phyloP scores from a whole-genome alignment of 2,113 vertebrate genomes.

The human region GRCh38 chr1:147784501-147785000 shows the following conservation, averaged over 20 bases:
- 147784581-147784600: background rate
- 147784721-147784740: background rate
- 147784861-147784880: background rate
- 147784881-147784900: background rate
- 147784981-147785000: background rate
- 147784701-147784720: background rate
- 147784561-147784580: background rate
- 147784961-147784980: background rate
- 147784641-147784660: background rate
- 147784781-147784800: background rate
- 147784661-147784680: background rate
- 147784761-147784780: background rate
- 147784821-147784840: background rate
- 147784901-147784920: background rate
- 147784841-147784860: background rate
- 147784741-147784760: background rate
- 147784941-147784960: background rate
- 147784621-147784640: background rate
- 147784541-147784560: background rate
- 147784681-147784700: background rate
- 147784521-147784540: background rate
- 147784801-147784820: background rate
- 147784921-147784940: background rate
- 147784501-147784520: background rate
- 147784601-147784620: background rate